Conservation (phyloP, 2,113 vertebrate species). For the Pampusana beccarii region DNA sequence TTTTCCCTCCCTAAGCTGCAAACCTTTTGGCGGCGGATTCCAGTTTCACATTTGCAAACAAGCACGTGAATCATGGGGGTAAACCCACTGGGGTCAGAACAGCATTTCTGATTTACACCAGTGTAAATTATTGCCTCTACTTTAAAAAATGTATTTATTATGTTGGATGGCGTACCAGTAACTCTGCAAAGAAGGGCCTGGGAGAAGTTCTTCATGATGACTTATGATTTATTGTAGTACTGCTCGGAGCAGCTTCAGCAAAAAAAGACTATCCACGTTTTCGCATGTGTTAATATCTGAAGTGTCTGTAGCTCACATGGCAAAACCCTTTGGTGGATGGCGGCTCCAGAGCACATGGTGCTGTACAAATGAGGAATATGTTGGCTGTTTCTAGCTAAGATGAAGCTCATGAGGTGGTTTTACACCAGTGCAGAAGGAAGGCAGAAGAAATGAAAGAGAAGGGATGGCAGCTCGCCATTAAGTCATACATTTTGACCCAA, state of each 20-base stretch:
- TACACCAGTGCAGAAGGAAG: not conserved
- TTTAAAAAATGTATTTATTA: not conserved
- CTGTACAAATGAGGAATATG: accelerated
- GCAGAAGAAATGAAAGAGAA: not conserved
- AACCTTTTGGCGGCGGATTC: accelerated
- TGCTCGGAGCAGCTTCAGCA: not conserved
- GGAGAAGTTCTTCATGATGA: not conserved
- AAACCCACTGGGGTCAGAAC: not conserved
- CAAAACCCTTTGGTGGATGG: not conserved
- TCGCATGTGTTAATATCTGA: not conserved
- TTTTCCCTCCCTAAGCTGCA: not conserved
- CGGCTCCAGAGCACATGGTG: not conserved
- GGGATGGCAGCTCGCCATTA: not conserved
- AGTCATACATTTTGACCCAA: not conserved
- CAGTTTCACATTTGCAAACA: not conserved
- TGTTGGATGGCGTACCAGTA: not conserved
- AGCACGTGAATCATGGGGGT: not conserved
- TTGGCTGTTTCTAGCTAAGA: not conserved
- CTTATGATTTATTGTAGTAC: not conserved
- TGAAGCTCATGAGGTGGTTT: not conserved
- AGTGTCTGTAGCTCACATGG: not conserved
- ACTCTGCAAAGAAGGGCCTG: not conserved
- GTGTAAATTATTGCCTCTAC: not conserved
- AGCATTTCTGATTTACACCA: not conserved
- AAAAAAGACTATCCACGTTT: not conserved